These are phyloP conservation scores for Nerophis lumbriciformis DNA, from an alignment of 2,113 vertebrate genomes.

Conservation along the genomic window DNA sequence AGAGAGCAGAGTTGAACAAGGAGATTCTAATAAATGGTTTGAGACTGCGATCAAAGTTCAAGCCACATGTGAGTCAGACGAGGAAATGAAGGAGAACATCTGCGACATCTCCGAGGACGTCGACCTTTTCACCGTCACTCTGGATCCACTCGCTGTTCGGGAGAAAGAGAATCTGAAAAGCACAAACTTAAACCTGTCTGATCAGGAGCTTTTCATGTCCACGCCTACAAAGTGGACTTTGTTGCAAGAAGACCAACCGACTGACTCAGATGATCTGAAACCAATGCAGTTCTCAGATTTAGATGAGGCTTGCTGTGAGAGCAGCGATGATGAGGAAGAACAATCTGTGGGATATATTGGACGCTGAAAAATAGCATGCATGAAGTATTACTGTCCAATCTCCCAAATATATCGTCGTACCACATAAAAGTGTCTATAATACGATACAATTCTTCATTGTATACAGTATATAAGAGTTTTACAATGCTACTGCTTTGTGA, in stretches of 20 bases:
- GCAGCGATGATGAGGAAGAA: slow-evolving; percentile 7
- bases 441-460: too few relatives aligned
- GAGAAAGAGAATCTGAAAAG: slow-evolving; percentile 14
- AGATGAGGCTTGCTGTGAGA: background rate
- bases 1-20: background rate
- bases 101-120: slow-evolving; percentile 25
- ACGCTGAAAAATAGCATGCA: slow-evolving; percentile 9
- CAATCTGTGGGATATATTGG: slow-evolving; percentile 38
- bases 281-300: background rate
- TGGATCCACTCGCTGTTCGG: slow-evolving; percentile 4
- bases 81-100: background rate
- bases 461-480: too few relatives aligned
- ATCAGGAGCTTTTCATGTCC: slow-evolving; percentile 3
- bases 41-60: background rate
- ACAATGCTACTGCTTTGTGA: too few relatives aligned
- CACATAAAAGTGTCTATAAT: too few relatives aligned
- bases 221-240: background rate
- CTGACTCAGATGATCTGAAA: background rate
- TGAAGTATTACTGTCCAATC: too few relatives aligned
- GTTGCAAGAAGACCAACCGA: slow-evolving; percentile 6
- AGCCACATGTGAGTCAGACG: background rate
- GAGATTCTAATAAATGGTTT: background rate
- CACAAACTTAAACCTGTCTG: background rate
- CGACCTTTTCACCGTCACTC: slow-evolving; percentile 52
- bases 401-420: too few relatives aligned